A percentile compares a stretch with the other conserved stretches of the same genome.
These are phyloP conservation scores for Drosophila paranaensis DNA, from an alignment of 2,888 invertebrate species.

Conservation along the genomic window DNA sequence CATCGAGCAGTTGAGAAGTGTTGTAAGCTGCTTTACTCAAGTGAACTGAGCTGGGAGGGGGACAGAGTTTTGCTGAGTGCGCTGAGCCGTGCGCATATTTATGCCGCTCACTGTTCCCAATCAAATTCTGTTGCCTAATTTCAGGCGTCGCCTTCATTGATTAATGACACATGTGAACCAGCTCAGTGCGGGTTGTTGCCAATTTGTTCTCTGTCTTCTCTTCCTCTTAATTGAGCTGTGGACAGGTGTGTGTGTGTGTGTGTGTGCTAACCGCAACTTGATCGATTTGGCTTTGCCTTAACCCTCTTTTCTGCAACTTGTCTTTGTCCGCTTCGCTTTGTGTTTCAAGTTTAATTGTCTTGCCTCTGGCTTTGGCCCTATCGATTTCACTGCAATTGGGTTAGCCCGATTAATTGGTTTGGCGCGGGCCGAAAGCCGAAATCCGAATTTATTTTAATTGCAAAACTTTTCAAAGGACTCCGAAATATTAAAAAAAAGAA, in stretches of 20 bases:
- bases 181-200: slow-evolving; percentile 3
- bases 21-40: slow-evolving; percentile 78
- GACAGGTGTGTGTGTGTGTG: slow-evolving; percentile 1
- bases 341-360: slow-evolving; percentile 77
- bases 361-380: slow-evolving; percentile 47
- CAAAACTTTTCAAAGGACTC: slow-evolving; percentile 44
- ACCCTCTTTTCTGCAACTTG: slow-evolving; percentile 61
- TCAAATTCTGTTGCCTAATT: slow-evolving; percentile 53
- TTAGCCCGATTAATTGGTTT: slow-evolving; percentile 42
- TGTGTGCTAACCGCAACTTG: slow-evolving; percentile 27
- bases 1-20: slow-evolving; percentile 61
- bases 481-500: slow-evolving; percentile 29
- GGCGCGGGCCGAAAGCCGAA: not conserved
- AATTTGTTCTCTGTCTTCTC: slow-evolving; percentile 29
- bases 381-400: slow-evolving; percentile 66
- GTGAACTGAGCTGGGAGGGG: slow-evolving; percentile 56
- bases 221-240: slow-evolving; percentile 25
- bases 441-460: slow-evolving; percentile 50
- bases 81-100: slow-evolving; percentile 50
- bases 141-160: slow-evolving; percentile 47
- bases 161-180: slow-evolving; percentile 48
- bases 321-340: slow-evolving; percentile 22
- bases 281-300: slow-evolving; percentile 78
- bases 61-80: slow-evolving; percentile 26
- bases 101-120: slow-evolving; percentile 32